Percentiles rank a stretch among this genome's conserved stretches.
Evolutionary conservation across 2,113 vertebrate genomes (phyloP).

Genomic region (Paracanthobrama guichenoti): DNA sequence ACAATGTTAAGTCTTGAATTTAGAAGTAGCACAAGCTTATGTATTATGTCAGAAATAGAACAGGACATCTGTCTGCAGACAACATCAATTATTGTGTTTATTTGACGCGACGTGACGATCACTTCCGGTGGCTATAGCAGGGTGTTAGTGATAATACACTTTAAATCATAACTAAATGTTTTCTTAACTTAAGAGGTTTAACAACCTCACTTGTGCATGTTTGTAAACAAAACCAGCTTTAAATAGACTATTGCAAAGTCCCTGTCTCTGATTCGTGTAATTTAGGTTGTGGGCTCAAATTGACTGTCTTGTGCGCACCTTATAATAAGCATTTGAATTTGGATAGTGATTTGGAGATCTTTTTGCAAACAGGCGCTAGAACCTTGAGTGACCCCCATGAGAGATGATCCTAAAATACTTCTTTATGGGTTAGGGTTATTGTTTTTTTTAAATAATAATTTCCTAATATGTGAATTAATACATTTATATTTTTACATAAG

Average conservation of each 20-base stretch:
- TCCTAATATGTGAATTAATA: neutral
- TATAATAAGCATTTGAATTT: neutral
- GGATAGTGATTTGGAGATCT: neutral
- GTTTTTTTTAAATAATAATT: neutral
- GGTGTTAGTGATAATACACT: neutral
- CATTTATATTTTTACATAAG: too few species aligned
- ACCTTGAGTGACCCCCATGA: neutral
- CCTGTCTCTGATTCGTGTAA: neutral
- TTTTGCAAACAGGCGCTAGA: neutral
- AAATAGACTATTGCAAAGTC: neutral
- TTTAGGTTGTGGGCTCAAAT: neutral
- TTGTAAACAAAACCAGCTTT: neutral
- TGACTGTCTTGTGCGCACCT: neutral
- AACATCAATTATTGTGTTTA: neutral
- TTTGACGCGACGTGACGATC: neutral
- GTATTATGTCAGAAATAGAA: neutral
- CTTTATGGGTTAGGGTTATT: neutral
- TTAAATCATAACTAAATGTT: constrained; percentile 1
- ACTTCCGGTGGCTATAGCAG: neutral
- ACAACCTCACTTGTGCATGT: neutral
- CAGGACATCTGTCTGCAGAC: neutral
- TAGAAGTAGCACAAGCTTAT: neutral
- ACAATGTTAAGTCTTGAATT: neutral
- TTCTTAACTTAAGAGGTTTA: neutral
- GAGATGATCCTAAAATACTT: neutral